A percentile compares a stretch with the other conserved stretches of the same genome.
Evolutionary conservation across 2,113 vertebrate species (phyloP).

Genomic region (Mola mola): DNA sequence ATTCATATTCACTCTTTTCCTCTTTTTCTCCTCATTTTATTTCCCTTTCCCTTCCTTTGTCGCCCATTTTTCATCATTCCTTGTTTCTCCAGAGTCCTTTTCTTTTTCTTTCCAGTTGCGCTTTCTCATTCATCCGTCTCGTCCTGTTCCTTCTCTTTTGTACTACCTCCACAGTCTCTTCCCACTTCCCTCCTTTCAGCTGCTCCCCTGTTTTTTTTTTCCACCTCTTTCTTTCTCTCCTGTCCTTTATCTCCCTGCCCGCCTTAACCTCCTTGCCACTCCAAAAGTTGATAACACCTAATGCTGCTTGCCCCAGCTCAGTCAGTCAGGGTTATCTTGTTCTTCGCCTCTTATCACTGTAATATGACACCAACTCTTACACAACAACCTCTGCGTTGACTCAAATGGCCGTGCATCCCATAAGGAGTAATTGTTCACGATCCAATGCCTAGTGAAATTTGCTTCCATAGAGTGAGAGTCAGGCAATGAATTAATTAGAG

Average conservation of each 20-base stretch:
- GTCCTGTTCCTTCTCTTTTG: background rate
- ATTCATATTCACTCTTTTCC: background rate
- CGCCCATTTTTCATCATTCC: background rate
- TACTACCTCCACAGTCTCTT: background rate
- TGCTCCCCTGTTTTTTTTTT: background rate
- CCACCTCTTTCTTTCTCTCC: background rate
- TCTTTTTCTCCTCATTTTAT: background rate
- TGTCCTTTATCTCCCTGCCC: background rate
- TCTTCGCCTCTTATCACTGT: conserved; percentile 67
- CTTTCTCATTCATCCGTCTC: background rate
- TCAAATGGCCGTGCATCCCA: conserved; percentile 15
- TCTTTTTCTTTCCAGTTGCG: background rate
- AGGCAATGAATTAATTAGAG: conserved; percentile 10
- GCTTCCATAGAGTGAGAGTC: background rate
- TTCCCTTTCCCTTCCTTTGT: background rate
- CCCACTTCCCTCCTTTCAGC: background rate
- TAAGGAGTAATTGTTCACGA: conserved; percentile 48
- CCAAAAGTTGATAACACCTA: conserved; percentile 61
- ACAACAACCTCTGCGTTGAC: conserved; percentile 41
- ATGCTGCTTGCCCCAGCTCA: conserved; percentile 34
- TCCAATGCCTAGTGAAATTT: conserved; percentile 48
- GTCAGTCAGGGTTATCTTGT: conserved; percentile 75
- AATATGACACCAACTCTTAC: conserved; percentile 70
- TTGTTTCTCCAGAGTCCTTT: background rate
- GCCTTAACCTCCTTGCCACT: conserved; percentile 12